Conservation (phyloP, 2,113 vertebrate genomes). For the Catharus bicknelli region DNA sequence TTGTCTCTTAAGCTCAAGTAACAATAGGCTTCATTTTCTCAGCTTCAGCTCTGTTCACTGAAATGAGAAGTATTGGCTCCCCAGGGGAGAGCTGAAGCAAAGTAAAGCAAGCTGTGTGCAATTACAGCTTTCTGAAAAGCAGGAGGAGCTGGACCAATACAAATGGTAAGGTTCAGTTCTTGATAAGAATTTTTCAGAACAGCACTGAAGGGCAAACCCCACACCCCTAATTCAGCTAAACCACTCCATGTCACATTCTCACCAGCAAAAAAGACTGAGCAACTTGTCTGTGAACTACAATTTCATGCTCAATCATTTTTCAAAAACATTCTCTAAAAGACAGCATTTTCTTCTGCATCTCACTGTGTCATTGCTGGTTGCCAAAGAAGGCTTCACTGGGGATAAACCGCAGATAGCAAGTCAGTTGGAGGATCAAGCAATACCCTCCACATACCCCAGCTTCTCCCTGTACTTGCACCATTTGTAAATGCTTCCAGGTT, state of each 20-base stretch:
- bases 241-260: not conserved
- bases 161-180: not conserved
- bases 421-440: not conserved
- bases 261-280: not conserved
- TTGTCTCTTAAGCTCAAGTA: conserved; percentile 10
- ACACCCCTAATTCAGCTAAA: not conserved
- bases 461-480: not conserved
- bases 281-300: not conserved
- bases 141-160: not conserved
- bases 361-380: not conserved
- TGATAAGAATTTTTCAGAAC: not conserved
- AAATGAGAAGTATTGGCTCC: not conserved
- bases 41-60: conserved; percentile 4
- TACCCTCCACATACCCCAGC: rapidly evolving
- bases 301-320: not conserved
- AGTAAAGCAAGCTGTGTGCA: conserved; percentile 32
- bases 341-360: not conserved
- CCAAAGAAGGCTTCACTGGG: not conserved
- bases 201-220: not conserved
- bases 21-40: conserved; percentile 33
- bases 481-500: not conserved
- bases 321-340: not conserved
- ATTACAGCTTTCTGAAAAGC: conserved; percentile 22
- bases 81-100: not conserved
- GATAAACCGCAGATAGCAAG: not conserved